These are phyloP conservation scores for Drosophila miranda DNA, from an alignment of 1,140 invertebrate species.

Conservation along the genomic window DNA sequence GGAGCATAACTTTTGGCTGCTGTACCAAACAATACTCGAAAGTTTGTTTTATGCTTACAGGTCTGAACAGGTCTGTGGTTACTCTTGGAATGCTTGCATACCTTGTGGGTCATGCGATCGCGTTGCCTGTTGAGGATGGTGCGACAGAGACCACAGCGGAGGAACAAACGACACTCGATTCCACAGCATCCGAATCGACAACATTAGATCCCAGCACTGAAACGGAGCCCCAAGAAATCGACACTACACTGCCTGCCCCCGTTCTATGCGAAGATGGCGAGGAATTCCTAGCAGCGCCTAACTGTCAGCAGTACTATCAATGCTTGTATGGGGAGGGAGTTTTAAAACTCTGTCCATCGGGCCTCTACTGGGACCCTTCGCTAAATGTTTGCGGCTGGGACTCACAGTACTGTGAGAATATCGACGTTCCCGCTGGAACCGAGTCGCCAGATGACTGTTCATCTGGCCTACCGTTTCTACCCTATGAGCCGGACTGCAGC, in stretches of 20 bases:
- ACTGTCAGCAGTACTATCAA: constrained; percentile 43
- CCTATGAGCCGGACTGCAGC: constrained; percentile 30
- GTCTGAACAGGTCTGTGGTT: not conserved
- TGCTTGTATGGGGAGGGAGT: constrained; percentile 37
- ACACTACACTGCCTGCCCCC: constrained; percentile 22
- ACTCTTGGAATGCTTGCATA: constrained; percentile 7
- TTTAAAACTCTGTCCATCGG: constrained; percentile 26
- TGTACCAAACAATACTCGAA: not conserved
- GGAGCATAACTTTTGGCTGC: too few relatives aligned
- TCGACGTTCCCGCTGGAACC: constrained; percentile 1
- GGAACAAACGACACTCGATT: not conserved
- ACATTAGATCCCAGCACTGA: constrained; percentile 4
- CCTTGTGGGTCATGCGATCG: not conserved
- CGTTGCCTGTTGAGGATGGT: constrained; percentile 20
- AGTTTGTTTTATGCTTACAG: not conserved
- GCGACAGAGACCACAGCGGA: constrained; percentile 18
- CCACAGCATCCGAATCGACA: not conserved
- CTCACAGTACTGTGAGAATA: constrained; percentile 13
- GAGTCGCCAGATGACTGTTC: constrained; percentile 18
- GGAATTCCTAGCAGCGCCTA: constrained; percentile 25
- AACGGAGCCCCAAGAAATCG: not conserved
- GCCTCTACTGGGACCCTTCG: constrained; percentile 42
- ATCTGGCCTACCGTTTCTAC: constrained; percentile 21
- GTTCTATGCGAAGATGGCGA: constrained; percentile 30
- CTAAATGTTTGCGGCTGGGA: constrained; percentile 41